Evolutionary conservation across 2,797 vertebrate species (phyloP), one percentile per base, ranked within the genome.

Genomic region (Sebastolobus alascanus): DNA sequence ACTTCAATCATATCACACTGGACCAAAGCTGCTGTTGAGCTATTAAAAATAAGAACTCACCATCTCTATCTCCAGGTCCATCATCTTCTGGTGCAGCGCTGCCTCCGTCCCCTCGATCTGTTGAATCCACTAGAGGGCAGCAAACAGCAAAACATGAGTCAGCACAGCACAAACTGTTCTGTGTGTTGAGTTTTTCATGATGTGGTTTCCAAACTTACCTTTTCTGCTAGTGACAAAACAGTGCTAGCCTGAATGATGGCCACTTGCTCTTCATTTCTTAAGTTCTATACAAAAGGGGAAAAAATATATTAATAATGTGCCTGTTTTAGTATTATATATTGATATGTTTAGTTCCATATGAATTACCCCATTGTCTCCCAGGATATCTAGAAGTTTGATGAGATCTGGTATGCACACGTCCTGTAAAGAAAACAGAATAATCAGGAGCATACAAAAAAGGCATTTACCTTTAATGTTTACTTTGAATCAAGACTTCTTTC

Each of bases 201-300:
- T 10, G 16, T 35, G 25, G 46, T 35, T 31, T 72, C 27, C 37
- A 29, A 16, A 77, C 79, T 22, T 95, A 99, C 99, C 98, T 99
- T 99, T 92, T 99, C 99, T 77, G 99, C 99, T 56, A 99, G 94
- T 13, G 99, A 99, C 75, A 99, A 92, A 46, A 99, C 99, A 0
- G 99, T 99, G 89, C 98, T 99, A 25, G 99, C 99, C 93, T 99
- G 99, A 90, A 99, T 99, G 80, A 99, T 99, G 83, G 99, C 99
- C 86, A 99, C 99, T 92, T 99, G 99, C 73, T 99, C 99, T 94
- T 99, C 99, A 80, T 99, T 99, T 90, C 99, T 96, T 91, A 99
- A 94, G 89, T 99, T 99, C 99, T 99, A 85, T 25, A 58, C 5
- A 88, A 78, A 68, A 12, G 20, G 4, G 18, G 37, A 60, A 10